Base-by-base conservation (phyloP, 1,140 invertebrate species). In the Reticulitermes speratus region DNA sequence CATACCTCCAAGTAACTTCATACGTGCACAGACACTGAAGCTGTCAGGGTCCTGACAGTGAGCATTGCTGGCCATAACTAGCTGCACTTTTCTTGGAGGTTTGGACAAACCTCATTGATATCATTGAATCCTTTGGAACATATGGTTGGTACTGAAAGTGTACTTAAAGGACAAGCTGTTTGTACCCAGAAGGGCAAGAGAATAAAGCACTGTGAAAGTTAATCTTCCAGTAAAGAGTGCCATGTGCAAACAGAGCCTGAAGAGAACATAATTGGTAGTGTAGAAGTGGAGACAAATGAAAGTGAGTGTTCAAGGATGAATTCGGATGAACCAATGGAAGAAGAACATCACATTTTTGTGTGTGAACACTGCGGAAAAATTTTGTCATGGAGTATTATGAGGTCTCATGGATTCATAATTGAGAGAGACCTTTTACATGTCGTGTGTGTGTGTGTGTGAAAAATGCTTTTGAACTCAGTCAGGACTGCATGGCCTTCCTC, bases 401-500 rank as follows among this genome's bases (percentile, higher is more conserved):
- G 30, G 84, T 87, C 69, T 69, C 82, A 84, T 45, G 86, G 19
- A 87, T 85, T 65, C 84, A 85, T 55, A 55, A 2, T 85, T 2
- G 84, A 38, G 55, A 48, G 44, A 9, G 55, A 75, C 84, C 52
- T 9, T 87, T 83, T 30, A 84, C 84, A 16, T 88, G n/a, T n/a
- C n/a, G n/a, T n/a, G n/a, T n/a, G n/a, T n/a, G n/a, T n/a, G 87
- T 44, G 82, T 65, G 59, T 88, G 86, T 86, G 84, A 85, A 19
- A 86, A 86, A 84, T 55, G 52, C 30, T 88, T 88, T 87, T 25
- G 32, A 55, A 30, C 82, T 44, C 23, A 2, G 7, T 52, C 55
- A 59, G n/a, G 84, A n/a, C 48, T 88, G 16, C 6, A 84, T 44
- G 44, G 85, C 19, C 86, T 87, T 87, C 14, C 87, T 38, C 9